Evolutionary conservation across 2,797 vertebrate species (phyloP).

Genomic region (Sphenopsis melanotis): DNA sequence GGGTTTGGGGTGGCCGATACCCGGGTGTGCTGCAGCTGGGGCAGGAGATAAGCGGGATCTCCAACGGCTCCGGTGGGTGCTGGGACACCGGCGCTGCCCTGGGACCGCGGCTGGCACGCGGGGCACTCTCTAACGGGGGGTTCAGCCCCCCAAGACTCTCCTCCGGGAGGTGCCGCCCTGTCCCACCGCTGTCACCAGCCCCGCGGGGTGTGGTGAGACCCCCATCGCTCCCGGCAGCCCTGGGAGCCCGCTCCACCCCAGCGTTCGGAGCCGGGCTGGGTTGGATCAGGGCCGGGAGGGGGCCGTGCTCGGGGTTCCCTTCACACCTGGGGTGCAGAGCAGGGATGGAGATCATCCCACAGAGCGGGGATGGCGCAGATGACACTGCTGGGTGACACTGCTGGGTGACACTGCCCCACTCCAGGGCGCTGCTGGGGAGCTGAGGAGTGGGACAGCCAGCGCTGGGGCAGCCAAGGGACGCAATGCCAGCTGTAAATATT

Average conservation of each 20-base stretch:
- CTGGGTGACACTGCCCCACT: neutral
- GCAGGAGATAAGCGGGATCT: neutral
- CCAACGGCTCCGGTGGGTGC: neutral
- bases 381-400: neutral
- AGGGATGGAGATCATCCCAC: neutral
- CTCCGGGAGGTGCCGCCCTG: neutral
- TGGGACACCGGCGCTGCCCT: neutral
- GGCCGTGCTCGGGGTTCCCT: neutral
- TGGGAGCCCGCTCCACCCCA: fast-evolving
- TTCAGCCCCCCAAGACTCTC: neutral
- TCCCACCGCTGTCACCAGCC: neutral
- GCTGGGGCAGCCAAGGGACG: neutral
- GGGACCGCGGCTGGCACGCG: neutral
- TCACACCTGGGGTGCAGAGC: fast-evolving
- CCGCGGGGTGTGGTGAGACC: no score
- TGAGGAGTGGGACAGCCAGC: neutral
- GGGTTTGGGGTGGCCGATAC: no score
- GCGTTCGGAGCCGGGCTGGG: fast-evolving
- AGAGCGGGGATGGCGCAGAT: fast-evolving
- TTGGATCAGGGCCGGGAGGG: neutral
- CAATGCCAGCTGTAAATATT: neutral
- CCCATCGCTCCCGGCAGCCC: neutral
- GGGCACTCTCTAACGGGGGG: neutral
- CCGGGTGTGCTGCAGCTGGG: neutral
- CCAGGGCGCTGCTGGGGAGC: fast-evolving